Conservation (phyloP, 2,113 vertebrate species). For the Platysteira castanea region DNA sequence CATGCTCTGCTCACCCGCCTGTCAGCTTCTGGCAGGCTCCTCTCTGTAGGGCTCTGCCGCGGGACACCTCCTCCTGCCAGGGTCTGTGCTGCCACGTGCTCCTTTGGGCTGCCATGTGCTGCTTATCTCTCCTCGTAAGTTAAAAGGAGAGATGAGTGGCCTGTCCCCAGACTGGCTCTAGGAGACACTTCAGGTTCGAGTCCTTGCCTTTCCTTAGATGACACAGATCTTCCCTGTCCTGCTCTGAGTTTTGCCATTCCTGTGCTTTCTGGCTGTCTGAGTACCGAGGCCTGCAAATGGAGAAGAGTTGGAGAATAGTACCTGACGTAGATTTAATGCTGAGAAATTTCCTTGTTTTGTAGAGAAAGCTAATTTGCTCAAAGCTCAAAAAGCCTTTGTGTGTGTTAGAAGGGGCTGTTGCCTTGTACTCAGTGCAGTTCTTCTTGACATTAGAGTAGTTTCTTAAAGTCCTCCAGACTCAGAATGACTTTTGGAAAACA, state of each 20-base stretch:
- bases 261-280: rapidly evolving
- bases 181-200: neutral
- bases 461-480: neutral
- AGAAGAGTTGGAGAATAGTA: neutral
- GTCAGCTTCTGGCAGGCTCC: no score
- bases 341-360: neutral
- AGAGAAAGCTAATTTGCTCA: neutral
- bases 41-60: no score
- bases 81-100: no score
- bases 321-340: neutral
- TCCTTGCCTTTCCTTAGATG: neutral
- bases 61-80: no score
- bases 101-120: no score
- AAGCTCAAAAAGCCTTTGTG: neutral
- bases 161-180: neutral
- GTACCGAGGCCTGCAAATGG: neutral
- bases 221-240: neutral
- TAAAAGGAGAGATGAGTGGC: neutral
- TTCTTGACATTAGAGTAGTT: neutral
- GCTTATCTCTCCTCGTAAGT: no score
- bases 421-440: neutral
- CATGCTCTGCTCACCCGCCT: no score
- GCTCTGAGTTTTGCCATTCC: neutral
- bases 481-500: neutral
- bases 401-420: neutral